Evolutionary conservation across 2,113 vertebrate species (phyloP).

Genomic region (Polypterus bichir): DNA sequence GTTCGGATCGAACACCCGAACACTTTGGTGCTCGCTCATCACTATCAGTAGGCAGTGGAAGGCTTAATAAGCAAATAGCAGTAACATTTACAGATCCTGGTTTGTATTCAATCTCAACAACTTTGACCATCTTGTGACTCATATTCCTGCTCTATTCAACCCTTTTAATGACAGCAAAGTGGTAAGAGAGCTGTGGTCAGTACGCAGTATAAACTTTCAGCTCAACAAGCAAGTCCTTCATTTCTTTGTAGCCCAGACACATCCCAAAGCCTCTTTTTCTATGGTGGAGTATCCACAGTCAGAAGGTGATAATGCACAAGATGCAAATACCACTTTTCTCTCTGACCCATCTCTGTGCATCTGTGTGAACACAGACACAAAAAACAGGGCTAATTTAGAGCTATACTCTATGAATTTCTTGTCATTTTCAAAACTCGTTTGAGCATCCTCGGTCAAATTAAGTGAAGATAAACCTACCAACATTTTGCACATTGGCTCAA

Average conservation of each 20-base stretch:
- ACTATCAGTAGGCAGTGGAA: background rate
- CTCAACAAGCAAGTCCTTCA: background rate
- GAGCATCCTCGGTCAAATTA: background rate
- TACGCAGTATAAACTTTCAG: background rate
- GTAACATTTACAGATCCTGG: constrained; percentile 7
- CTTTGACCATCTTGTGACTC: constrained; percentile 2
- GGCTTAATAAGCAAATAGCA: background rate
- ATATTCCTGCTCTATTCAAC: background rate
- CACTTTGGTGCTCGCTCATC: no score
- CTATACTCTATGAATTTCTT: background rate
- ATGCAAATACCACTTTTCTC: constrained; percentile 1
- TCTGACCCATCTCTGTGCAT: background rate
- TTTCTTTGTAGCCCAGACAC: background rate
- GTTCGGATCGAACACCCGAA: no score
- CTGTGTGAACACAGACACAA: background rate
- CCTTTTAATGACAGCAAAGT: background rate
- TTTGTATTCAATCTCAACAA: constrained; percentile 1
- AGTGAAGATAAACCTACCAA: background rate
- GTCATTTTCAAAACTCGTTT: background rate
- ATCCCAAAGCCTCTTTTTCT: background rate
- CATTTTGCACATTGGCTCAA: background rate
- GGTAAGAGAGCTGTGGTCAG: constrained; percentile 1
- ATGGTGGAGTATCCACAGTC: background rate
- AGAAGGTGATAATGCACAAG: background rate
- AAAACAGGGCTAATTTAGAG: background rate